These are phyloP conservation scores for Apostichopus californicus DNA, from an alignment of 35 echinoderm and acorn worm genomes.

Conservation along the genomic window DNA sequence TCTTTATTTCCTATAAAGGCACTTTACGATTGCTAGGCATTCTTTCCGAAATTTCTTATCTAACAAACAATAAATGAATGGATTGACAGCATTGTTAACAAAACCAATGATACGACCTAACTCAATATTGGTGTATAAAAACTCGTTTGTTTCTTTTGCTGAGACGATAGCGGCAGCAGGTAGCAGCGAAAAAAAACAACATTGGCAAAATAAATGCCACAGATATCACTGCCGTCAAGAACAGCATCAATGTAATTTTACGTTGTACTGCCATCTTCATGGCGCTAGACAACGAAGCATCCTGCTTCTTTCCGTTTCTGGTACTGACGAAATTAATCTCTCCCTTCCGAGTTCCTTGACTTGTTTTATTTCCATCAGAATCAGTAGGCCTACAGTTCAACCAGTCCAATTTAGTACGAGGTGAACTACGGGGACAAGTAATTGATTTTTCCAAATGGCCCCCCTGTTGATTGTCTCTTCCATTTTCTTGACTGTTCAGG, in stretches of 20 bases:
- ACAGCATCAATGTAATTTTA: constrained; percentile 22
- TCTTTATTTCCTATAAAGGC: not conserved
- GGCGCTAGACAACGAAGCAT: not conserved
- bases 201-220: not conserved
- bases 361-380: too few relatives aligned
- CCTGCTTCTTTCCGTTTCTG: too few relatives aligned
- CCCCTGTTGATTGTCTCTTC: too few relatives aligned
- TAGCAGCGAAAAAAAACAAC: not conserved
- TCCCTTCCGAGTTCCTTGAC: too few relatives aligned
- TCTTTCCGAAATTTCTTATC: constrained; percentile 24
- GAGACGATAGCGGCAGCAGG: not conserved
- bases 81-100: constrained; percentile 21
- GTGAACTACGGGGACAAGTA: too few relatives aligned
- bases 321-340: too few relatives aligned
- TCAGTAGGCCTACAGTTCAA: too few relatives aligned
- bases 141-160: not conserved
- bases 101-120: not conserved
- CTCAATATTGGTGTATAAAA: not conserved
- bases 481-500: too few relatives aligned
- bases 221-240: not conserved
- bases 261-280: not conserved
- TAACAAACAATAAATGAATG: constrained; percentile 33
- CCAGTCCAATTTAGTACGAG: too few relatives aligned
- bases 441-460: too few relatives aligned
- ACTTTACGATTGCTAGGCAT: not conserved